Evolutionary conservation across 1,140 invertebrate genomes (phyloP), one percentile per base, ranked within the genome.

Genomic region (Venustaconcha ellipsiformis): DNA sequence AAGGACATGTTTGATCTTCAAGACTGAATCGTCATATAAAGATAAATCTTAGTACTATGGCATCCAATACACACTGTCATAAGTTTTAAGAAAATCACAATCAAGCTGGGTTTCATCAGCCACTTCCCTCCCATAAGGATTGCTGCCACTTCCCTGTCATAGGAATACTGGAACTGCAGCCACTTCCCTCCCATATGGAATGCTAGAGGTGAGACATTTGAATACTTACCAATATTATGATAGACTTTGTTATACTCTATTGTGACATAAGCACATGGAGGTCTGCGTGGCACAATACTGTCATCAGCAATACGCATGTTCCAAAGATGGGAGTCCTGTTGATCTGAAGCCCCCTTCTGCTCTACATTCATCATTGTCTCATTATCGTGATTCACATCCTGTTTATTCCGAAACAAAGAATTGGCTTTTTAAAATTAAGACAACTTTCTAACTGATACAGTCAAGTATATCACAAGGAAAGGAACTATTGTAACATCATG

Each of bases 181-280:
- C 59, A 62, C 14, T n/a, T 23, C 18, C 59, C 18, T 48, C 37
- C 37, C 37, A 48, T 0, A 6, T 6, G 37, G 37, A 48, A 48
- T 48, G 4, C 37, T 48, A 18, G 20, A 18, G 13, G 0, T n/a
- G 18, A 62, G 20, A 68, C 15, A 37, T 56, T 2, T 56, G 5
- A 8, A 15, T 8, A 62, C 20, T 59, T 76, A 86, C 85, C 83
- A 76, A 80, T 77, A 65, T 87, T 85, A 67, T 84, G 80, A 58
- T 78, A 86, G 67, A 86, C 82, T 74, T 84, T 86, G 80, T 88
- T 86, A 63, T 85, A 84, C 66, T 85, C 82, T 17, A 86, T 70
- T 12, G 80, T 82, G 20, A 84, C 80, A 56, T 73, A 68, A 58
- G 74, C 74, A 75, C 78, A 78, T 20, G 72, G 57, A 26, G 78